Evolutionary conservation across 1,140 invertebrate genomes (phyloP), one percentile per base, ranked within the genome.

Genomic region (Pararge aegeria): DNA sequence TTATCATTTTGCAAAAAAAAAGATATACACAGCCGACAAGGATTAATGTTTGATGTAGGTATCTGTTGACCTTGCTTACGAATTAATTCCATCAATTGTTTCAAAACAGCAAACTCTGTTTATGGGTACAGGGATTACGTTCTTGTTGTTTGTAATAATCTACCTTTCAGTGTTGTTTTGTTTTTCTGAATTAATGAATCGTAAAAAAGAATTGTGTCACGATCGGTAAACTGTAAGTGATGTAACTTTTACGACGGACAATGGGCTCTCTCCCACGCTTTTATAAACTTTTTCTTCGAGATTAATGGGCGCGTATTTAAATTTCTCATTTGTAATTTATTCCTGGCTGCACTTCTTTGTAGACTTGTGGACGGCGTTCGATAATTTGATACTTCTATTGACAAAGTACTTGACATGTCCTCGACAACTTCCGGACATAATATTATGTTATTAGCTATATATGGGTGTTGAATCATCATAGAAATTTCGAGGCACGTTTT

Each of bases 61-160:
- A 61, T 66, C 30, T 38, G 64, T 66, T 71, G 76, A 73, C 77
- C 75, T 80, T 75, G 74, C 59, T 60, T 55, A 64, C 50, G 29
- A 73, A 70, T 66, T 72, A 54, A 61, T 70, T 69, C 62, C 58
- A 67, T 68, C 71, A 67, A 75, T 81, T 80, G 73, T 80, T 75
- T 55, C 59, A 73, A 71, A 68, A 66, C 58, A 71, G 20, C 50
- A 52, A 30, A 30, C 7, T 34, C 30, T 12, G 30, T 64, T 55
- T 69, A 70, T 66, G 55, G 27, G 40, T 66, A 64, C 70, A 67
- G 69, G 53, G 59, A 46, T 52, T 52, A 44, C 49, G 27, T 34
- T 59, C 27, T 59, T 53, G 48, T 13, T 29, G 21, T 40, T 68
- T 69, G 60, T 53, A 64, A 63, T 66, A 69, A 78, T 79, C 75